Conservation (phyloP, 2,888 invertebrate species). For the Margaritifera margaritifera region DNA sequence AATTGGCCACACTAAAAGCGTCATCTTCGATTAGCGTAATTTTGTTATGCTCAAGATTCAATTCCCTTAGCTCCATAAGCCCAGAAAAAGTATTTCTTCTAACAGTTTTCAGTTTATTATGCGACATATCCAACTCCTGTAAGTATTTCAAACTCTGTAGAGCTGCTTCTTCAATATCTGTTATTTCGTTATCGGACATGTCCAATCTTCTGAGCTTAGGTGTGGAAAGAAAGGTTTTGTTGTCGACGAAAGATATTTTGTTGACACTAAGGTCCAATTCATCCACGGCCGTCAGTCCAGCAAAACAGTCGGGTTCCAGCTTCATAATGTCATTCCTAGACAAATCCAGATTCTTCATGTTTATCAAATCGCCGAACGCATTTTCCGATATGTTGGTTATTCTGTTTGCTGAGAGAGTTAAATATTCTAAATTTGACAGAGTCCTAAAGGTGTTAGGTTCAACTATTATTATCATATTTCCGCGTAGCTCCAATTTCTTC, state of each 20-base stretch:
- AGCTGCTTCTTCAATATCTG: slow-evolving; percentile 37
- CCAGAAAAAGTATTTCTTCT: slow-evolving; percentile 46
- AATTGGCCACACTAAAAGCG: slow-evolving; percentile 47
- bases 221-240: slow-evolving; percentile 38
- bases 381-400: slow-evolving; percentile 41
- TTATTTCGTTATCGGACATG: slow-evolving; percentile 45
- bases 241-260: slow-evolving; percentile 35
- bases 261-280: slow-evolving; percentile 49
- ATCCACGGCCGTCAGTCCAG: slow-evolving; percentile 35
- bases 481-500: slow-evolving; percentile 41
- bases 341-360: slow-evolving; percentile 45
- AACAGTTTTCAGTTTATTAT: slow-evolving; percentile 48
- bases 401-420: slow-evolving; percentile 45
- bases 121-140: slow-evolving; percentile 44
- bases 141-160: slow-evolving; percentile 34
- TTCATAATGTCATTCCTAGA: slow-evolving; percentile 50
- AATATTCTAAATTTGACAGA: slow-evolving; percentile 35
- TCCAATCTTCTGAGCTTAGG: slow-evolving; percentile 34
- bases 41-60: slow-evolving; percentile 52
- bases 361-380: slow-evolving; percentile 77
- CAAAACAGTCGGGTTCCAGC: slow-evolving; percentile 43
- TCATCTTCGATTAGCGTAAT: slow-evolving; percentile 48
- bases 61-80: slow-evolving; percentile 44
- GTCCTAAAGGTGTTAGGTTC: slow-evolving; percentile 41
- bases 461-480: slow-evolving; percentile 41